These are phyloP conservation scores for Phaetusa simplex DNA, from an alignment of 2,113 vertebrate genomes.

Conservation along the genomic window DNA sequence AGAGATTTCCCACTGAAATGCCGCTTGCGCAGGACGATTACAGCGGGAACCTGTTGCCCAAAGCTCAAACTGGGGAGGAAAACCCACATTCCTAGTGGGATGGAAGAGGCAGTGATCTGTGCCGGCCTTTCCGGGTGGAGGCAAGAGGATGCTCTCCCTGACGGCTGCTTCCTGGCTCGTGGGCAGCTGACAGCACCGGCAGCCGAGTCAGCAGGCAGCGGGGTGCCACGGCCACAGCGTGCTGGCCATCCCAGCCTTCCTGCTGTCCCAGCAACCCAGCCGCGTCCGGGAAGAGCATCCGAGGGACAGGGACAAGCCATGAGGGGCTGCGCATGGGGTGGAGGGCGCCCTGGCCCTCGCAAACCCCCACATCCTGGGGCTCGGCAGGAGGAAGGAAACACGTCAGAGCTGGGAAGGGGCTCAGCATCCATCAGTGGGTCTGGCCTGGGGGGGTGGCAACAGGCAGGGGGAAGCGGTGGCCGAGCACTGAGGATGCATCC, in stretches of 20 bases:
- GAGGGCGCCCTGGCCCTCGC: background rate
- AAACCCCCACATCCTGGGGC: background rate
- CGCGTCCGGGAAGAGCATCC: background rate
- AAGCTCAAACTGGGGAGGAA: background rate
- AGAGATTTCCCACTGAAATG: background rate
- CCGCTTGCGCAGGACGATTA: background rate
- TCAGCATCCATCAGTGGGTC: background rate
- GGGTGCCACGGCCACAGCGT: background rate
- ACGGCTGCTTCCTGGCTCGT: conserved; percentile 7
- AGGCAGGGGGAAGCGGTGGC: background rate
- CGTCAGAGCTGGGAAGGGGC: background rate
- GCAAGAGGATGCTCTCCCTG: conserved; percentile 10
- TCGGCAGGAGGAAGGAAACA: background rate
- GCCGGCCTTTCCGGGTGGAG: conserved; percentile 18
- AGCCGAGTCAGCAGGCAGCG: background rate
- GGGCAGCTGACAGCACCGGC: background rate
- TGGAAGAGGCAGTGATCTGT: background rate
- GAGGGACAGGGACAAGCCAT: accelerated
- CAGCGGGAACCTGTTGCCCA: background rate
- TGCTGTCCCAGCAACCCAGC: background rate
- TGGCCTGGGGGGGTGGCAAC: background rate
- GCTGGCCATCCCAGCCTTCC: background rate
- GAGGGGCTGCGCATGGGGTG: accelerated
- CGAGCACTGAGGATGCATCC: accelerated
- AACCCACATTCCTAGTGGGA: background rate